Evolutionary conservation across 1,140 invertebrate species (phyloP), one percentile per base, ranked within the genome.

Genomic region (Plodia interpunctella): DNA sequence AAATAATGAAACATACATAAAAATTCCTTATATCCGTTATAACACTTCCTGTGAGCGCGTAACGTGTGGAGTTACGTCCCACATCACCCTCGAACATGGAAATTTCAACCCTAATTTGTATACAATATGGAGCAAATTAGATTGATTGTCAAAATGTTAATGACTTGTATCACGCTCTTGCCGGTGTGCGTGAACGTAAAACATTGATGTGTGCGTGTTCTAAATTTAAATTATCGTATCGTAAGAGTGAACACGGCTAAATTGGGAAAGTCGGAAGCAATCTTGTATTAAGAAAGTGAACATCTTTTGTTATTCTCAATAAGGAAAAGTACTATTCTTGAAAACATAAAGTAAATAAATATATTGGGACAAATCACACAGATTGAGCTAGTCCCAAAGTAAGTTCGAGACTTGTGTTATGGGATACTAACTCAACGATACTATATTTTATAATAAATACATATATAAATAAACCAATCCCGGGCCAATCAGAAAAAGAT

Each of bases 191-290:
- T 51, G 49, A 54, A 28, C 32, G 28, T 55, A 55, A 38, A 57
- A 64, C 60, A 51, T 53, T 32, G 21, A 55, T 62, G 67, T 67
- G 68, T 64, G 69, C 66, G 66, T 69, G 72, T 66, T 68, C 69
- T 67, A 69, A 71, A 74, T 71, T 71, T 74, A 74, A 73, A 69
- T 63, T 56, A 59, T 53, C 55, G 63, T 62, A 65, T 65, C 63
- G 57, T 59, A 59, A 61, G 60, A 61, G 30, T 32, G 38, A 44
- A 44, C 32, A 15, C 38, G n/a, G 13, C 38, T 44, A 44, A 44
- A 44, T 44, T 44, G 38, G 38, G 38, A 44, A 44, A 44, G 38
- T 44, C 2, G 38, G 13, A 44, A 44, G 15, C 38, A 44, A 44
- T 44, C 5, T 44, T 44, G 38, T 15, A 44, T 15, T 44, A 4